These are phyloP conservation scores for Pseudopipra pipra DNA, from an alignment of 2,113 vertebrate species.

Conservation along the genomic window DNA sequence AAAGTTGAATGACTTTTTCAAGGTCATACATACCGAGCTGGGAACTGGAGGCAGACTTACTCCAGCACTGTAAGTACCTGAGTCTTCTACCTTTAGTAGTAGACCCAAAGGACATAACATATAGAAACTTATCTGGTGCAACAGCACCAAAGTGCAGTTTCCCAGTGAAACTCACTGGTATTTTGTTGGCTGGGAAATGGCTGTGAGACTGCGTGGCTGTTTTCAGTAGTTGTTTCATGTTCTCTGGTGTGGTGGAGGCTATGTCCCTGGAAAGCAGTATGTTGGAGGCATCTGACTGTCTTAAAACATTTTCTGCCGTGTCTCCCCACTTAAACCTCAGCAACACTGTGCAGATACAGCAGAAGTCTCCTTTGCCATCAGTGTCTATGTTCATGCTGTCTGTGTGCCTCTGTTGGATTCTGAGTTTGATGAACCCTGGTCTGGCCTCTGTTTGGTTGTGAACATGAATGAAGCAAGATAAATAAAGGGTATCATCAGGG, in stretches of 20 bases:
- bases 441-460: background rate
- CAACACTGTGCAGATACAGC: background rate
- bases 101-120: background rate
- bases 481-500: background rate
- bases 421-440: background rate
- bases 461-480: background rate
- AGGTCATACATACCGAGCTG: background rate
- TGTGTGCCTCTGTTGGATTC: rapidly evolving
- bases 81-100: background rate
- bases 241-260: background rate
- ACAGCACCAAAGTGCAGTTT: background rate
- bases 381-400: background rate
- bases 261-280: background rate
- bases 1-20: constrained; percentile 21
- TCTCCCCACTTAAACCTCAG: background rate
- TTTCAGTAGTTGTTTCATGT: background rate
- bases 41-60: background rate
- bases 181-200: background rate
- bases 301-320: background rate
- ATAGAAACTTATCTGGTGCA: background rate
- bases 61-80: background rate
- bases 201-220: background rate
- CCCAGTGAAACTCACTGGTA: background rate
- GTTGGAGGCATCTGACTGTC: background rate
- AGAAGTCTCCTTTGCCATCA: background rate